Base-by-base conservation (phyloP, 2,797 vertebrate species). In the Acrocephalus scirpaceus region DNA sequence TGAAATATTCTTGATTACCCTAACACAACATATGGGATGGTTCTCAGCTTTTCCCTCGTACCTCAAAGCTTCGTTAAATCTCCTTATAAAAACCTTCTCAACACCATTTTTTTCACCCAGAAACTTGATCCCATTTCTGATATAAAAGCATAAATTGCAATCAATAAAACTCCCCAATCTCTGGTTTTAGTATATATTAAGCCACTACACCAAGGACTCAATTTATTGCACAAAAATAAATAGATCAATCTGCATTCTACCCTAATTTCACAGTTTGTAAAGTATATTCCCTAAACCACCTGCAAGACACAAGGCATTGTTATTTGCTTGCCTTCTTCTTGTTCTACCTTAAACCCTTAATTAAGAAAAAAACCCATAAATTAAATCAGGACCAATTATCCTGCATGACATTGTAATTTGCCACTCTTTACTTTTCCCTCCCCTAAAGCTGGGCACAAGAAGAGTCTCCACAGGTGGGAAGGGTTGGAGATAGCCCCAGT, bases 361-460 rank as follows among this genome's bases (percentile, higher is more conserved):
- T 71, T 66, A 42, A 54, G 71, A 21, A 58, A 47, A 73, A 86
- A 54, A 57, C 10, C n/a, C n/a, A n/a, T 20, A 81, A 58, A 81
- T 38, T 66, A 76, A 62, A 92, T 36, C 69, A 93, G 34, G 65
- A 60, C 16, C 50, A 78, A 90, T 90, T 88, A 90, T 67, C 65
- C 58, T 51, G 34, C 45, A 15, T 54, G 78, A 94, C 62, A 95
- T 60, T 71, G 23, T 82, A 45, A 88, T 96, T 92, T 90, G 87
- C 87, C 79, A 80, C 72, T 71, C 79, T 80, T 40, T 51, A 91
- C 71, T 50, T 77, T 74, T 81, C 23, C 53, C 29, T 74, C 42
- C 85, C 69, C 81, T 45, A 27, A 90, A 74, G 61, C 67, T 1
- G 1, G 78, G 66, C 57, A 69, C 7, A 23, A 32, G 29, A 57